A percentile compares a stretch with the other conserved stretches of the same genome.
These are phyloP conservation scores for Clarias pachynema DNA, from an alignment of 2,797 vertebrate genomes.

Conservation along the genomic window DNA sequence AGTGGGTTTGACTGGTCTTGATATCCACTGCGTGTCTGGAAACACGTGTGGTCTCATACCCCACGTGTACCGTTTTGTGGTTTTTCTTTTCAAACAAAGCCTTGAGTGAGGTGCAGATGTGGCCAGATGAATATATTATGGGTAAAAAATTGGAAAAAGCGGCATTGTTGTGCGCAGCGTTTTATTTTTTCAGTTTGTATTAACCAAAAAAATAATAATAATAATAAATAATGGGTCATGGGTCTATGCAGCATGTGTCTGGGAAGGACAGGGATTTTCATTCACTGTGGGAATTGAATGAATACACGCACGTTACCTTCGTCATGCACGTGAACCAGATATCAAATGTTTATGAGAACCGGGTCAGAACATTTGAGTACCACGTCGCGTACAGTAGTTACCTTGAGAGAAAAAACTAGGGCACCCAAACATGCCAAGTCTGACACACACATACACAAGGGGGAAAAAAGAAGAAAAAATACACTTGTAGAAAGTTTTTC, in stretches of 20 bases:
- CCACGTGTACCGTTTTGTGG: background rate
- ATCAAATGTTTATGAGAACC: slow-evolving; percentile 39
- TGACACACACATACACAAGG: background rate
- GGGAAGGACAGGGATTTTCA: slow-evolving; percentile 15
- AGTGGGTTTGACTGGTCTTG: background rate
- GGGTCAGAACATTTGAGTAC: slow-evolving; percentile 35
- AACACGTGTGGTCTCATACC: background rate
- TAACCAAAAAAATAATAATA: background rate
- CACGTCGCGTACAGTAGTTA: slow-evolving; percentile 19
- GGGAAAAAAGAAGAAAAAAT: background rate
- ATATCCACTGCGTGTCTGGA: background rate
- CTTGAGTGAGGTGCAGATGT: slow-evolving; percentile 15
- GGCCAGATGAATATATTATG: slow-evolving; percentile 1
- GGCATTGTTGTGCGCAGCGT: background rate
- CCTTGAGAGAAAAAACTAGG: slow-evolving; percentile 43
- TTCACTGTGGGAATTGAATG: background rate
- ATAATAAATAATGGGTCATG: slow-evolving; percentile 14
- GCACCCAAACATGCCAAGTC: slow-evolving; percentile 41
- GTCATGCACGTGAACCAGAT: slow-evolving; percentile 43
- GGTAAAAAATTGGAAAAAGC: background rate
- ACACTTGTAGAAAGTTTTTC: background rate
- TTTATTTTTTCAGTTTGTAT: background rate
- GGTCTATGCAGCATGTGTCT: background rate
- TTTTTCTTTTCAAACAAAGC: background rate
- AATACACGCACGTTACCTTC: background rate